A percentile compares a stretch with the other conserved stretches of the same genome.
phyloP scores from a whole-genome alignment of 2,113 vertebrate genomes.

The Halcyon malimbica region DNA sequence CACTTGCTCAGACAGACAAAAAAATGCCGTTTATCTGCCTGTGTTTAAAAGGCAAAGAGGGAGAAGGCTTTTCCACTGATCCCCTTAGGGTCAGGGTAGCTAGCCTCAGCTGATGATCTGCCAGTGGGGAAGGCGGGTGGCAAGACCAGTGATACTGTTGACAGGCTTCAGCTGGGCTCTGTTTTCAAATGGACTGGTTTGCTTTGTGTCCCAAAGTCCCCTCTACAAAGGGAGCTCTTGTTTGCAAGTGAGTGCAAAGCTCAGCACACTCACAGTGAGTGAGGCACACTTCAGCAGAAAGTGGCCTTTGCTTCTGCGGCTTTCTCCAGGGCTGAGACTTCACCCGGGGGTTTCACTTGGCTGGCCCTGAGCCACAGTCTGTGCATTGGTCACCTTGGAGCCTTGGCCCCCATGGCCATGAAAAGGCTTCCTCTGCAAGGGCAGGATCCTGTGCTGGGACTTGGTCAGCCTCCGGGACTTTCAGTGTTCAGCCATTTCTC shows the following conservation, averaged over 20 bases:
- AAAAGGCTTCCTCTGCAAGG: background rate
- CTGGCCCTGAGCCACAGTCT: background rate
- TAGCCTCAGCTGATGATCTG: background rate
- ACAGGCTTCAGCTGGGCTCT: background rate
- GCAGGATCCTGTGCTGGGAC: fast-evolving
- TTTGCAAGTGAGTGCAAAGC: no score
- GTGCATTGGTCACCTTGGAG: background rate
- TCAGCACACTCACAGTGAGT: no score
- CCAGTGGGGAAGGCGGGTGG: fast-evolving
- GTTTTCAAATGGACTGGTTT: background rate
- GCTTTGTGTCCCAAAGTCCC: background rate
- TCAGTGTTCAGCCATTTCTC: background rate
- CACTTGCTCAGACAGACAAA: background rate
- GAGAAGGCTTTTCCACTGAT: background rate
- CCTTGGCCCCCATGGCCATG: background rate
- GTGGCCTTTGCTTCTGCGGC: background rate
- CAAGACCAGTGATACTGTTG: no score
- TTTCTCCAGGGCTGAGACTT: fast-evolving
- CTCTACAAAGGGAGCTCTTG: background rate
- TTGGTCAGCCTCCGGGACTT: background rate
- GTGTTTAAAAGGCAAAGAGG: background rate
- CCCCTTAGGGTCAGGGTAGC: background rate
- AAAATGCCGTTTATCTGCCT: background rate
- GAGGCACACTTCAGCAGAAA: background rate
- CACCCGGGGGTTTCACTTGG: fast-evolving